A percentile compares a stretch with the other conserved stretches of the same genome.
Evolutionary conservation across 2,888 invertebrate species (phyloP).

Genomic region (Pollenia amentaria): DNA sequence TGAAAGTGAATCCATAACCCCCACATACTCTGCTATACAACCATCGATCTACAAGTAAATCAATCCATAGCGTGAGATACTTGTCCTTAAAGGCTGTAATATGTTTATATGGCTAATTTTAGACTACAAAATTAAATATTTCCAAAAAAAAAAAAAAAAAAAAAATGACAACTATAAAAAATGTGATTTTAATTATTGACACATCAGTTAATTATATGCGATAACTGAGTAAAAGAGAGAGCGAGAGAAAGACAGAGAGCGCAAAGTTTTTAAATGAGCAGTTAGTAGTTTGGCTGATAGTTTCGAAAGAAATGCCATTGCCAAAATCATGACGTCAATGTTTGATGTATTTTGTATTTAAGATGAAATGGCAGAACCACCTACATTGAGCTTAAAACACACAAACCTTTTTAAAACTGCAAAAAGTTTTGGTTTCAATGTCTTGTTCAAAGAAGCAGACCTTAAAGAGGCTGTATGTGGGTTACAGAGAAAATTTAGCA

Average conservation of each 20-base stretch:
- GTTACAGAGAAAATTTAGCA: not conserved
- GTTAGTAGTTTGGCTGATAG: slow-evolving; percentile 7
- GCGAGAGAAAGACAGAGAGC: not conserved
- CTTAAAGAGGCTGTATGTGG: slow-evolving; percentile 43
- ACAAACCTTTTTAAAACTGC: slow-evolving; percentile 12
- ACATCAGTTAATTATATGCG: slow-evolving; percentile 62
- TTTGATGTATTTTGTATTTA: slow-evolving; percentile 60
- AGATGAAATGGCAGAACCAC: slow-evolving; percentile 68
- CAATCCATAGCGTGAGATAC: slow-evolving; percentile 71
- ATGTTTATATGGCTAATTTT: slow-evolving; percentile 47
- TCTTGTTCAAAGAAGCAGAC: slow-evolving; percentile 42
- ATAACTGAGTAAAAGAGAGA: slow-evolving; percentile 10
- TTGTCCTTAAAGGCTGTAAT: slow-evolving; percentile 62
- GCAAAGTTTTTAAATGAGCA: slow-evolving; percentile 65
- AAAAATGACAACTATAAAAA: slow-evolving; percentile 47
- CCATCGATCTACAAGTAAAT: not conserved
- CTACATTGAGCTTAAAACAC: slow-evolving; percentile 68
- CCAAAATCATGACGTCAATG: slow-evolving; percentile 22
- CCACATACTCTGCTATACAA: not conserved
- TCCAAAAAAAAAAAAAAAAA: slow-evolving; percentile 34
- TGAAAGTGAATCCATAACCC: slow-evolving; percentile 43
- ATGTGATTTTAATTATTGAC: slow-evolving; percentile 73
- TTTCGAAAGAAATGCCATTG: slow-evolving; percentile 32
- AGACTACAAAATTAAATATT: slow-evolving; percentile 73
- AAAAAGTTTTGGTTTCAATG: slow-evolving; percentile 68